Evolutionary conservation across 2,797 vertebrate genomes (phyloP).

Genomic region (Hydrolagus colliei): DNA sequence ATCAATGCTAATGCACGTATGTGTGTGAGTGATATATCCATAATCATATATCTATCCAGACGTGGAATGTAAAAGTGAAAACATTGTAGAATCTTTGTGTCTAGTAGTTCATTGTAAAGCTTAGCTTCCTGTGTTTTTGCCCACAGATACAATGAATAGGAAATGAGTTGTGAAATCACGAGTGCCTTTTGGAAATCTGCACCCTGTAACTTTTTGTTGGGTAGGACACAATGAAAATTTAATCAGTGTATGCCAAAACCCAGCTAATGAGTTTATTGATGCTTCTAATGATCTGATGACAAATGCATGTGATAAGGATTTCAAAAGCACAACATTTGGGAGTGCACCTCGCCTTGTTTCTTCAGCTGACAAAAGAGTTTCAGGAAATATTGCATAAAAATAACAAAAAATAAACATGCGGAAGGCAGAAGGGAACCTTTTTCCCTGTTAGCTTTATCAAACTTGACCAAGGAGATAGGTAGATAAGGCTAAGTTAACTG

Average conservation of each 20-base stretch:
- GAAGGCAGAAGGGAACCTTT: slow-evolving; percentile 38
- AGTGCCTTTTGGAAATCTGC: slow-evolving; percentile 42
- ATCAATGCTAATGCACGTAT: background rate
- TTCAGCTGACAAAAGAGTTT: slow-evolving; percentile 52
- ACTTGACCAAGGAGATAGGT: slow-evolving; percentile 24
- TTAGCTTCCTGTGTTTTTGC: slow-evolving; percentile 48
- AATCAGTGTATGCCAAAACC: slow-evolving; percentile 60
- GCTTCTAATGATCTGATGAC: slow-evolving; percentile 68
- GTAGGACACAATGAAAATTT: slow-evolving; percentile 54
- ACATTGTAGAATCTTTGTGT: background rate
- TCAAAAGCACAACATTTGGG: slow-evolving; percentile 50
- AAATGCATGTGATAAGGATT: slow-evolving; percentile 57
- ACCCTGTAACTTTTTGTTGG: slow-evolving; percentile 44
- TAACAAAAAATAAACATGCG: slow-evolving; percentile 46
- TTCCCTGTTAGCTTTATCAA: slow-evolving; percentile 32
- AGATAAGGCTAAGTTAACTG: slow-evolving; percentile 17
- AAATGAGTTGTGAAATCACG: slow-evolving; percentile 46
- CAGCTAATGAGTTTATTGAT: slow-evolving; percentile 56
- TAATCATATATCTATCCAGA: no score
- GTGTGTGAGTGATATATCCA: background rate
- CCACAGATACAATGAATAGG: slow-evolving; percentile 44
- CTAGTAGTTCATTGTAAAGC: slow-evolving; percentile 45
- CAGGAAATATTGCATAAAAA: slow-evolving; percentile 51
- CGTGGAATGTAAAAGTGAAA: background rate
- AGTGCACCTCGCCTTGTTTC: slow-evolving; percentile 46